Percentiles rank a stretch among this genome's conserved stretches.
Evolutionary conservation across 2,888 invertebrate species (phyloP).

Genomic region (Aphidoletes aphidimyza): DNA sequence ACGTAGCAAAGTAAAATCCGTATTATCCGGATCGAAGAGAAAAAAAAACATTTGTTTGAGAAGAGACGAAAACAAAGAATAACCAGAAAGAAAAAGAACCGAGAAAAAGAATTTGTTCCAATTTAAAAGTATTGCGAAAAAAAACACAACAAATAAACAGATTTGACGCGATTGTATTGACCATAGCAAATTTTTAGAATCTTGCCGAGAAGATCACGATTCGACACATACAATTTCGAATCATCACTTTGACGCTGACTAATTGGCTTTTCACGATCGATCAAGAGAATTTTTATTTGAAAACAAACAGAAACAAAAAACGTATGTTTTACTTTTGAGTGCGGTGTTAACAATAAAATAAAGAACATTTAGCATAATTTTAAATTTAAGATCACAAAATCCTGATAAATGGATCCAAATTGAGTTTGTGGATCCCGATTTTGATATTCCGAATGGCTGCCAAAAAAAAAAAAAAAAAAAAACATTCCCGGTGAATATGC

Average conservation of each 20-base stretch:
- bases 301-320: background rate
- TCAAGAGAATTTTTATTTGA: background rate
- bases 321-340: conserved; percentile 36
- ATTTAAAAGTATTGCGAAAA: no score
- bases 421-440: no score
- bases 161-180: no score
- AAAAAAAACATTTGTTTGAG: background rate
- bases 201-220: background rate
- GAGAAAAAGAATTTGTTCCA: no score
- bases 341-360: conserved; percentile 4
- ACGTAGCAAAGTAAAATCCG: conserved; percentile 24
- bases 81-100: background rate
- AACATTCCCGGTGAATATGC: conserved; percentile 13
- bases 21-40: background rate
- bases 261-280: background rate
- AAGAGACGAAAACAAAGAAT: background rate
- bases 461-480: no score
- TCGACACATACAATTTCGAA: background rate
- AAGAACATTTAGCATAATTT: conserved; percentile 15
- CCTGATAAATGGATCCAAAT: background rate
- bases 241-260: background rate
- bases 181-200: background rate
- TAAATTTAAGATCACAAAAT: conserved; percentile 37
- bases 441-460: no score
- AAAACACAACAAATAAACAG: no score